Percentiles rank a stretch among this genome's conserved stretches.
Conservation (phyloP, 2,113 vertebrate genomes). For the Phodopus roborovskii region DNA sequence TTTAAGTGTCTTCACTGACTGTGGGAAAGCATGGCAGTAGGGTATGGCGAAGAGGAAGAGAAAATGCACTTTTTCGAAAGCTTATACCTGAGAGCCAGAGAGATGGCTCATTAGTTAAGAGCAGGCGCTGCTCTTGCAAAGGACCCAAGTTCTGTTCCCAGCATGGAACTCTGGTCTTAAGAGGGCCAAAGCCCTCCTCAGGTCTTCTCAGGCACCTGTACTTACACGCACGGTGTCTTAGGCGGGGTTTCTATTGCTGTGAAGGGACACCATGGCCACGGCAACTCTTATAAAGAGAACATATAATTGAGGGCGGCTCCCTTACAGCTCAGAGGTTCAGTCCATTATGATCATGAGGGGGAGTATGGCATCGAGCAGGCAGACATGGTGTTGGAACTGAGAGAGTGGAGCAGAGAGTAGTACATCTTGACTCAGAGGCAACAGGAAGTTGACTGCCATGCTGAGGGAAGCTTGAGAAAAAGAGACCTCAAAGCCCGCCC, state of each 20-base stretch:
- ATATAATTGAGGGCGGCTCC: neutral
- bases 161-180: too few species aligned
- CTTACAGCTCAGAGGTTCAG: neutral
- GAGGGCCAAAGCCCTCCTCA: neutral
- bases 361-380: neutral
- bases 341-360: neutral
- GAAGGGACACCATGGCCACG: neutral
- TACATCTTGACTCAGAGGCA: neutral
- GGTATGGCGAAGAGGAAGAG: neutral
- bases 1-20: neutral
- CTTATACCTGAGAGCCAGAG: neutral
- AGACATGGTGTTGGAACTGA: neutral
- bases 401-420: neutral
- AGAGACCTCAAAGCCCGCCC: neutral
- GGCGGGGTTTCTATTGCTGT: neutral
- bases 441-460: neutral
- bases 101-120: neutral
- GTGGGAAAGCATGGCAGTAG: too few species aligned
- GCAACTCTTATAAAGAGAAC: neutral
- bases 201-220: neutral
- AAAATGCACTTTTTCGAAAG: neutral
- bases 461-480: neutral
- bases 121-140: neutral
- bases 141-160: neutral
- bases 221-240: neutral